Conservation (phyloP, 2,113 vertebrate species). For the Siphamia tubifer region DNA sequence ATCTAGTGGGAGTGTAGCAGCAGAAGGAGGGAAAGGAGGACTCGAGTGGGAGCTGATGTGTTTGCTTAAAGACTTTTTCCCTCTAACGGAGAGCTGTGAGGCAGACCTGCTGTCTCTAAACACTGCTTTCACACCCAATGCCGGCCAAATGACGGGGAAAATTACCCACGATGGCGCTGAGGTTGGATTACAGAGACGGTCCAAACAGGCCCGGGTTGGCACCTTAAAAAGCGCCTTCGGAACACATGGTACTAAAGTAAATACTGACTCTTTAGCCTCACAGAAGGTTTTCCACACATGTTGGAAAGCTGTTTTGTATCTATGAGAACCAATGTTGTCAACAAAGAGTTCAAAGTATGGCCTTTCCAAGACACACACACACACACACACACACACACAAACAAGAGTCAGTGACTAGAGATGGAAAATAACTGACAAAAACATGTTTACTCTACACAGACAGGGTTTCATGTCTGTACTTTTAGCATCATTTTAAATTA, state of each 20-base stretch:
- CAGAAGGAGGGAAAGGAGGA: background rate
- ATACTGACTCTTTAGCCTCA: background rate
- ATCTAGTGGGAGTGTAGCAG: background rate
- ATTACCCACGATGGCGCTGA: constrained; percentile 21
- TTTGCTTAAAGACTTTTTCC: constrained; percentile 44
- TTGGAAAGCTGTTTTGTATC: background rate
- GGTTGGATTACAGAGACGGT: constrained; percentile 29
- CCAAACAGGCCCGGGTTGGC: background rate
- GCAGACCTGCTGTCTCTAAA: constrained; percentile 61
- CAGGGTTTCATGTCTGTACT: too few relatives aligned
- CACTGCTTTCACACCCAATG: constrained; percentile 27
- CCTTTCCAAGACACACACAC: too few relatives aligned
- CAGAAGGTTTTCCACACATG: background rate
- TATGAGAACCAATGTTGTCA: too few relatives aligned
- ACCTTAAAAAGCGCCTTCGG: constrained; percentile 14
- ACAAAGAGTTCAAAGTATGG: too few relatives aligned
- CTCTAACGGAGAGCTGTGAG: constrained; percentile 51
- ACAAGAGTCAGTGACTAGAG: too few relatives aligned
- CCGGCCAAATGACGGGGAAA: constrained; percentile 54
- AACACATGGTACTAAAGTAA: background rate
- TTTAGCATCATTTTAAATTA: too few relatives aligned
- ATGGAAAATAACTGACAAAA: too few relatives aligned
- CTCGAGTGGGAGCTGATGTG: constrained; percentile 27
- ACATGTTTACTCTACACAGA: too few relatives aligned
- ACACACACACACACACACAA: too few relatives aligned